These are phyloP conservation scores for Lithophane ornitopus DNA, from an alignment of 2,888 invertebrate species.

Conservation along the genomic window DNA sequence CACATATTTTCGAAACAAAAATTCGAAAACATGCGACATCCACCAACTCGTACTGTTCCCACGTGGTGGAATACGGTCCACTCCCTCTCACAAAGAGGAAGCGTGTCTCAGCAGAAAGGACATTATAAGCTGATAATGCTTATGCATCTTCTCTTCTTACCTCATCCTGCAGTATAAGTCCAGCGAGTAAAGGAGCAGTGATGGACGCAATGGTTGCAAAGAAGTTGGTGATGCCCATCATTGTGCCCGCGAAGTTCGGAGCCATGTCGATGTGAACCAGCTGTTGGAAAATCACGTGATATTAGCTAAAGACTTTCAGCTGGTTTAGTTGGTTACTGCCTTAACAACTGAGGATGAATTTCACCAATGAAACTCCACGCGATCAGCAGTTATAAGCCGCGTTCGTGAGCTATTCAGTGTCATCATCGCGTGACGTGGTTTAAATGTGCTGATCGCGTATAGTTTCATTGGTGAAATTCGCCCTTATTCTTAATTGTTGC, in stretches of 20 bases:
- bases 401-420: no score
- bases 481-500: not conserved
- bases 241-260: conserved; percentile 94
- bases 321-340: not conserved
- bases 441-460: not conserved
- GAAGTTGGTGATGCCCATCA: conserved; percentile 96
- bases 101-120: not conserved
- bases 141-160: conserved; percentile 57
- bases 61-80: not conserved
- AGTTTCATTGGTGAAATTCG: not conserved
- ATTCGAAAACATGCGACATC: no score
- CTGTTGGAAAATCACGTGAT: conserved; percentile 74
- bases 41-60: no score
- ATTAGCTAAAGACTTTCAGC: not conserved
- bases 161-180: conserved; percentile 91
- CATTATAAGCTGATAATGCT: not conserved
- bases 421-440: not conserved
- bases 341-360: not conserved
- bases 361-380: not conserved
- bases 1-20: no score
- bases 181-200: conserved; percentile 94
- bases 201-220: conserved; percentile 94
- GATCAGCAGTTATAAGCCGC: no score
- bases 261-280: conserved; percentile 96
- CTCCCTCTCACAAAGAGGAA: not conserved